phyloP scores from a whole-genome alignment of 2,797 vertebrate genomes.

The Capromys pilorides region DNA sequence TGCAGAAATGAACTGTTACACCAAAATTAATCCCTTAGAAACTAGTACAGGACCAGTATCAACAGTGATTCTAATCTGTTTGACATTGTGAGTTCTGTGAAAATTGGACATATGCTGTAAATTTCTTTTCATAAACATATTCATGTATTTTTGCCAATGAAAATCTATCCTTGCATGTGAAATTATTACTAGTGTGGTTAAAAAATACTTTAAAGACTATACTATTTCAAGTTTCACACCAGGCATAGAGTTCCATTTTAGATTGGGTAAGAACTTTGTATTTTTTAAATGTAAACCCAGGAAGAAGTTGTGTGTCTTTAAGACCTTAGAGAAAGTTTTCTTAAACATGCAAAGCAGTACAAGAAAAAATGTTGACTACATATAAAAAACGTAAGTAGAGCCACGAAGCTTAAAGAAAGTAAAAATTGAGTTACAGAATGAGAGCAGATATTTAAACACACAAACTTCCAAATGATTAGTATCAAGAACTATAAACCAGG shows the following conservation, averaged over 20 bases:
- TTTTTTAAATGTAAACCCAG: neutral
- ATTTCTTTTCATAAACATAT: neutral
- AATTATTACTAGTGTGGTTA: neutral
- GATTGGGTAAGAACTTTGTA: neutral
- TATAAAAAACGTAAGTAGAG: neutral
- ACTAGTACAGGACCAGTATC: neutral
- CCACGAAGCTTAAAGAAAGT: neutral
- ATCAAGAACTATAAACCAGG: neutral
- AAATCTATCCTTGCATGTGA: neutral
- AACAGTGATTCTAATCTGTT: neutral
- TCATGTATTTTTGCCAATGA: neutral
- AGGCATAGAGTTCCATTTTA: neutral
- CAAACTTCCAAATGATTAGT: neutral
- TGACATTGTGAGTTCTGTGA: neutral
- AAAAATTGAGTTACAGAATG: neutral
- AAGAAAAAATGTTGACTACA: neutral
- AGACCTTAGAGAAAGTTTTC: slow-evolving; percentile 39
- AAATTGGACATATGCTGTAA: neutral
- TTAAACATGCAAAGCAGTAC: neutral
- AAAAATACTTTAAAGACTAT: neutral
- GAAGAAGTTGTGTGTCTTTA: neutral
- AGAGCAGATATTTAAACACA: neutral
- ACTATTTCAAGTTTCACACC: slow-evolving; percentile 15
- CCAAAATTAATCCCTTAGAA: neutral
- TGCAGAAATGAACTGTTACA: neutral